A percentile compares a stretch with the other conserved stretches of the same genome.
Evolutionary conservation across 2,888 invertebrate genomes (phyloP).

Genomic region (Leucophora obtusa): DNA sequence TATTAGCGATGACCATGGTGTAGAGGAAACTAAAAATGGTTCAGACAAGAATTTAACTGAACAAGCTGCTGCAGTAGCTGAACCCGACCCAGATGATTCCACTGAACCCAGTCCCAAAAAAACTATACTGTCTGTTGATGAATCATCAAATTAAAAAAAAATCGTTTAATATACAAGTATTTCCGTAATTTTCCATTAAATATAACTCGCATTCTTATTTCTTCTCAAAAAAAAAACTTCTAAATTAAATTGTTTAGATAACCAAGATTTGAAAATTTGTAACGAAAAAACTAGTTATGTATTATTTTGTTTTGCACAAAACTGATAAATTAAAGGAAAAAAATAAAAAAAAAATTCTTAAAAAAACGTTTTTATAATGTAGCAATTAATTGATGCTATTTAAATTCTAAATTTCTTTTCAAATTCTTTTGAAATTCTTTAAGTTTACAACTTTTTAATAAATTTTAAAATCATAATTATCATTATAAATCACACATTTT

Average conservation of each 20-base stretch:
- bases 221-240: slow-evolving; percentile 8
- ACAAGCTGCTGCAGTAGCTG: slow-evolving; percentile 74
- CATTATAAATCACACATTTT: slow-evolving; percentile 18
- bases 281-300: not conserved
- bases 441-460: slow-evolving; percentile 12
- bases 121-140: slow-evolving; percentile 67
- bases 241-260: slow-evolving; percentile 20
- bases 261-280: slow-evolving; percentile 9
- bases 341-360: not conserved
- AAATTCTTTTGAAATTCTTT: not conserved
- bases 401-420: not conserved
- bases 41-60: slow-evolving; percentile 69
- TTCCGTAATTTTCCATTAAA: slow-evolving; percentile 53
- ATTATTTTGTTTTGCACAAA: slow-evolving; percentile 10
- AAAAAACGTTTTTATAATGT: not conserved
- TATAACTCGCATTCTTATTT: slow-evolving; percentile 29
- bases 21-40: slow-evolving; percentile 71
- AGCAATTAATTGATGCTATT: not conserved
- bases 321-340: not conserved
- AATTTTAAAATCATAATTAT: slow-evolving; percentile 35
- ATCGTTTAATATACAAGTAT: slow-evolving; percentile 51
- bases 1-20: slow-evolving; percentile 48
- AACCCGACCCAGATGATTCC: slow-evolving; percentile 66
- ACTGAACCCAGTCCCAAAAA: slow-evolving; percentile 76
- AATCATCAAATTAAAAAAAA: slow-evolving; percentile 45